Evolutionary conservation across 2,888 invertebrate genomes (phyloP), one percentile per base, ranked within the genome.

Genomic region (Tholera decimalis): DNA sequence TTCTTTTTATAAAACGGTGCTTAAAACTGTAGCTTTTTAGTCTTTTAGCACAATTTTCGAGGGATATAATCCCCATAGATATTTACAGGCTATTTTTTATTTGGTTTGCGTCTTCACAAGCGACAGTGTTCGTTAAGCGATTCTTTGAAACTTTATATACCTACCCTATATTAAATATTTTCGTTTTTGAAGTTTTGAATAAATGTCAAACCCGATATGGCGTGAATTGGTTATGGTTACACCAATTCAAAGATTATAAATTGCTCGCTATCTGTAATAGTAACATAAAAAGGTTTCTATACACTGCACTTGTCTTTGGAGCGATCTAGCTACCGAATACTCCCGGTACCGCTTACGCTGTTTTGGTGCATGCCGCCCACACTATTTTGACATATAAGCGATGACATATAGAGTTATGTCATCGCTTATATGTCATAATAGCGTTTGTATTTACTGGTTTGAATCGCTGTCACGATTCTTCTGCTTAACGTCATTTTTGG

Each of bases 11-110:
- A 41, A 54, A 70, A 61, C 28, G 71, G 79, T 79, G 76, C 79
- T 71, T 66, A 24, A 28, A 50, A 43, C n/a, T 37, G 15, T 60
- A 62, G 50, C 50, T 55, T 46, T 69, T 39, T 56, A 69, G 22
- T 51, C 55, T 37, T 54, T 44, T 76, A 68, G 76, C 80, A 80
- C 79, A 73, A 80, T 55, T 49, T 65, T 60, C 37, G 35, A 8
- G 80, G 80, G 80, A 80, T 80, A 15, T 53, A 30, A 80, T 80
- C 80, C 79, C 57, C 20, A 44, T 44, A 58, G 46, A 47, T 60
- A 50, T 65, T 68, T 62, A 50, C 53, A 39, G 5, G 20, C 50
- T 0, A 13, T 58, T 47, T 63, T 73, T 51, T 68, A 35, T 72
- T 72, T 72, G 24, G 11, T 50, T 59, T 43, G 37, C 47, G 43